A percentile compares a stretch with the other conserved stretches of the same genome.
Conservation (phyloP, 2,797 vertebrate species). For the Ptychobarbus kaznakovi region DNA sequence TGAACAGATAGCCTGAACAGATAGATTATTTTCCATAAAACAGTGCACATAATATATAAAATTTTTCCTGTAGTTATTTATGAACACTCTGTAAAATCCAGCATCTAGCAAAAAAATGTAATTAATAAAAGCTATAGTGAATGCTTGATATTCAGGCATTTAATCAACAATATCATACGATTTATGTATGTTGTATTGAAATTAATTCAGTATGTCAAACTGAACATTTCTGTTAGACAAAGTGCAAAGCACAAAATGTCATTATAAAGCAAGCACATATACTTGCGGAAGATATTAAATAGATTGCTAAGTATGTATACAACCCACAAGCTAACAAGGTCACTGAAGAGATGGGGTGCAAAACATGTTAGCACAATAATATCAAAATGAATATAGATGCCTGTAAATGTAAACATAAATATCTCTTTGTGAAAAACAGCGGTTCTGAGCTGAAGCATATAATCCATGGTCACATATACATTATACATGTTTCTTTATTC, state of each 20-base stretch:
- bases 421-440: not conserved
- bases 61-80: not conserved
- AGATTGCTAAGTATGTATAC: not conserved
- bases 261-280: too few species aligned
- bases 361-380: not conserved
- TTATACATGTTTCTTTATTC: conserved; percentile 8
- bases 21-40: not conserved
- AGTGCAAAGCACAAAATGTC: too few species aligned
- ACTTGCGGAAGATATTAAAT: too few species aligned
- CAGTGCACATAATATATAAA: not conserved
- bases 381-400: not conserved
- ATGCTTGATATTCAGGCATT: not conserved
- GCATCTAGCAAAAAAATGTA: not conserved
- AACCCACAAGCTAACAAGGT: not conserved
- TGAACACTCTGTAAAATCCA: not conserved
- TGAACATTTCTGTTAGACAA: not conserved
- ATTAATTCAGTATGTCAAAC: not conserved
- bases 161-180: not conserved
- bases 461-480: not conserved
- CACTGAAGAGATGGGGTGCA: not conserved
- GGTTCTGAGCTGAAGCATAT: not conserved
- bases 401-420: not conserved
- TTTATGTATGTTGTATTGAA: not conserved
- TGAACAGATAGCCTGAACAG: not conserved
- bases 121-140: not conserved